Evolutionary conservation across 2,113 vertebrate genomes (phyloP).

Genomic region (Carollia perspicillata): DNA sequence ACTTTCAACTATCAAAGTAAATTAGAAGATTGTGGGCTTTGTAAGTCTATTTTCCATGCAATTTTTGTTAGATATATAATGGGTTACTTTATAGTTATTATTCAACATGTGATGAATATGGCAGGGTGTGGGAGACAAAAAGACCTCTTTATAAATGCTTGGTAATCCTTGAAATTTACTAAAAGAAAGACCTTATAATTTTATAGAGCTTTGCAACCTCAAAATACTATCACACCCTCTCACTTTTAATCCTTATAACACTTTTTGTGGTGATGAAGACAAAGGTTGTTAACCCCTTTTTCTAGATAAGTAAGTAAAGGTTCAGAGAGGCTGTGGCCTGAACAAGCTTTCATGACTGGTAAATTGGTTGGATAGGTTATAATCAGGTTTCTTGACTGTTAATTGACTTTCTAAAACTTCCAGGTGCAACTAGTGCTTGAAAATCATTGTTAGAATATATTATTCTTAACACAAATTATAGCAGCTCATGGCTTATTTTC

Average conservation of each 20-base stretch:
- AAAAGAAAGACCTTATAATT: background rate
- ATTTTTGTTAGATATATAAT: background rate
- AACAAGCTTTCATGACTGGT: background rate
- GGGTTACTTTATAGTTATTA: background rate
- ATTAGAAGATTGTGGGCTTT: background rate
- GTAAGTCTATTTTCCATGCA: background rate
- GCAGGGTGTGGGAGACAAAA: background rate
- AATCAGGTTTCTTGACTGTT: background rate
- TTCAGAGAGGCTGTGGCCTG: background rate
- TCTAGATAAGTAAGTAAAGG: background rate
- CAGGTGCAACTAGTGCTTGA: background rate
- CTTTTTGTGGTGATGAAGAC: background rate
- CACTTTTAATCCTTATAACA: background rate
- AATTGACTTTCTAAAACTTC: background rate
- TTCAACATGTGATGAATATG: background rate
- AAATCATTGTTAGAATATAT: background rate
- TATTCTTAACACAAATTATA: constrained; percentile 13
- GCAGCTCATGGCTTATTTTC: background rate
- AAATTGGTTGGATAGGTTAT: background rate
- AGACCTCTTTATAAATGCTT: background rate
- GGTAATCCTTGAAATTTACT: background rate
- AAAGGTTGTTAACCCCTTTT: background rate
- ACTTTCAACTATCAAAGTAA: background rate
- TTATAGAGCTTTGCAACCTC: background rate
- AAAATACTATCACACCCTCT: background rate